Percentiles rank a stretch among this genome's conserved stretches.
Conservation (phyloP, 2,797 vertebrate species). For the Mallotus villosus region DNA sequence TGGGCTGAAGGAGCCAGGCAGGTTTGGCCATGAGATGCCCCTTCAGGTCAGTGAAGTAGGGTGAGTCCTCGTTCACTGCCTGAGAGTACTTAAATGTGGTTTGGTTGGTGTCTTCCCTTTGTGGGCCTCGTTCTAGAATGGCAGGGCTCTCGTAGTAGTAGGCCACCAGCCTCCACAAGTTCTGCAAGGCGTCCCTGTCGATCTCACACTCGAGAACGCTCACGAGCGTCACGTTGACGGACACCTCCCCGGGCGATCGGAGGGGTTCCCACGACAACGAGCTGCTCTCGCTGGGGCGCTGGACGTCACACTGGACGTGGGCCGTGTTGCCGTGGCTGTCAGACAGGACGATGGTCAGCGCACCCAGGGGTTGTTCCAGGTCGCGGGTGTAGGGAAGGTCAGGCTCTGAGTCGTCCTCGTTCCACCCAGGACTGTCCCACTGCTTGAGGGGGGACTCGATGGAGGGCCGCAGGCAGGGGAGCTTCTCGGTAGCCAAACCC, state of each 20-base stretch:
- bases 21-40: constrained; percentile 77
- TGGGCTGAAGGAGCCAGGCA: constrained; percentile 77
- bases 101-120: constrained; percentile 62
- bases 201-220: constrained; percentile 78
- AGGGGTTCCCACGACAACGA: constrained; percentile 68
- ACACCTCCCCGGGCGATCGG: constrained; percentile 50
- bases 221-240: constrained; percentile 70
- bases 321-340: constrained; percentile 79
- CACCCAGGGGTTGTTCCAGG: constrained; percentile 73
- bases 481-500: constrained; percentile 54
- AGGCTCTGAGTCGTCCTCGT: constrained; percentile 74
- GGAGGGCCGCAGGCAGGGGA: constrained; percentile 69
- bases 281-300: constrained; percentile 62
- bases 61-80: constrained; percentile 70
- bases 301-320: constrained; percentile 74
- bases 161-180: constrained; percentile 79
- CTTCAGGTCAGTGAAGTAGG: constrained; percentile 82
- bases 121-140: constrained; percentile 71
- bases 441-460: constrained; percentile 74
- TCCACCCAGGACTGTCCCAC: constrained; percentile 64
- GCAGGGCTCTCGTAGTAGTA: constrained; percentile 82
- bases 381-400: constrained; percentile 74
- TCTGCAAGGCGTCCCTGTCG: constrained; percentile 76
- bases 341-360: constrained; percentile 71
- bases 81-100: constrained; percentile 76